phyloP scores from a whole-genome alignment of 2,888 invertebrate genomes.

The Tinea trinotella region DNA sequence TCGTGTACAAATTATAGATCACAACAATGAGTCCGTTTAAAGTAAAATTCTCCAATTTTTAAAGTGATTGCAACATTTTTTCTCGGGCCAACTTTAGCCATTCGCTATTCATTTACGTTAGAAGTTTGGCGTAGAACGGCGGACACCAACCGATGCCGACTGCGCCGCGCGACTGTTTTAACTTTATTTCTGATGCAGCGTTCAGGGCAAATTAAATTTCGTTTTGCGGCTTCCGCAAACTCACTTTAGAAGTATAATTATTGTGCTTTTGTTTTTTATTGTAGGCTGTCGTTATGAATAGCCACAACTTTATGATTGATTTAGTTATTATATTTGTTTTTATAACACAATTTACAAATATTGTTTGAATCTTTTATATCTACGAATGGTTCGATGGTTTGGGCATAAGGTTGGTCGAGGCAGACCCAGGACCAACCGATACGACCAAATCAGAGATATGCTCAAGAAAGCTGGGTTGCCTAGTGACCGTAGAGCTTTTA shows the following conservation, averaged over 20 bases:
- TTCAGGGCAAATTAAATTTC: constrained; percentile 73
- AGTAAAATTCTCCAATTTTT: constrained; percentile 26
- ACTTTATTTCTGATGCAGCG: constrained; percentile 72
- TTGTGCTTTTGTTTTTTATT: constrained; percentile 47
- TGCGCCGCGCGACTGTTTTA: constrained; percentile 65
- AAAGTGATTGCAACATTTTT: constrained; percentile 58
- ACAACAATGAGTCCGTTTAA: constrained; percentile 28
- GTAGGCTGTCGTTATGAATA: constrained; percentile 21
- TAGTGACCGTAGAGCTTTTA: too few relatives aligned
- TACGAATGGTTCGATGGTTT: too few relatives aligned
- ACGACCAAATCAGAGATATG: too few relatives aligned
- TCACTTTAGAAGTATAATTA: constrained; percentile 62
- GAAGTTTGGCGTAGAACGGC: constrained; percentile 53
- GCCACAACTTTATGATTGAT: constrained; percentile 22
- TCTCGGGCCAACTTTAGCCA: constrained; percentile 68
- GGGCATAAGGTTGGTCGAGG: too few relatives aligned
- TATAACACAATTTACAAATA: too few relatives aligned
- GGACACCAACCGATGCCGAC: constrained; percentile 41
- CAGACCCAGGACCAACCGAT: too few relatives aligned
- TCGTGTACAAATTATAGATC: too few relatives aligned
- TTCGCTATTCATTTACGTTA: constrained; percentile 73
- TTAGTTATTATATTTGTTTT: not conserved
- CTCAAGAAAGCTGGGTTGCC: too few relatives aligned
- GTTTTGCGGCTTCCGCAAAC: constrained; percentile 69
- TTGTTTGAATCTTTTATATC: too few relatives aligned